These are phyloP conservation scores for Trematomus loennbergii DNA, from an alignment of 2,113 vertebrate species.

Conservation along the genomic window DNA sequence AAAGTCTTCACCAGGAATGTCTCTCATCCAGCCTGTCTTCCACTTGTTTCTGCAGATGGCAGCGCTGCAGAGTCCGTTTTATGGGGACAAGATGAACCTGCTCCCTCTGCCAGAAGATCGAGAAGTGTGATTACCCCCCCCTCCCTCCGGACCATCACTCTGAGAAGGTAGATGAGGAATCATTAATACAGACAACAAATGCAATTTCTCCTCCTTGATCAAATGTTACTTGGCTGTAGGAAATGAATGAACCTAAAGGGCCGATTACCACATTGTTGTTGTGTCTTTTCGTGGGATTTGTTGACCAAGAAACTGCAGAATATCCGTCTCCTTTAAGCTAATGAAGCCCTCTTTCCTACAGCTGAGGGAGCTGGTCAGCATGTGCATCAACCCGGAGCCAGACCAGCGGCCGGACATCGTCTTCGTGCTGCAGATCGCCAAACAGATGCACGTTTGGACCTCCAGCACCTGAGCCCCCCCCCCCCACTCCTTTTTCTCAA, in stretches of 20 bases:
- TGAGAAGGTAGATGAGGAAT: slow-evolving; percentile 69
- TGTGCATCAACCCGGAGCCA: slow-evolving; percentile 72
- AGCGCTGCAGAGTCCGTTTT: slow-evolving; percentile 73
- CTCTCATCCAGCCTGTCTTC: too few species aligned
- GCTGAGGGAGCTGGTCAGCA: slow-evolving; percentile 69
- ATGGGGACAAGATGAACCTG: slow-evolving; percentile 74
- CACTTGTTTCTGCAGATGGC: slow-evolving; percentile 72
- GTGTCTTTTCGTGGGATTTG: too few species aligned
- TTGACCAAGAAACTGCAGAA: too few species aligned
- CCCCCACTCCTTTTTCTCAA: not conserved
- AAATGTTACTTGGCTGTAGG: too few species aligned
- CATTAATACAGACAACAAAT: too few species aligned
- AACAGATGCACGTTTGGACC: slow-evolving; percentile 70
- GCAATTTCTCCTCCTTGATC: too few species aligned
- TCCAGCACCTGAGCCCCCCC: slow-evolving; percentile 62
- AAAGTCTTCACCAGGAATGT: too few species aligned
- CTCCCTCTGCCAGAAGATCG: slow-evolving; percentile 72
- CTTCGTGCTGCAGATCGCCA: slow-evolving; percentile 67
- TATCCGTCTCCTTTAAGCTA: not conserved
- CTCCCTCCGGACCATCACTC: slow-evolving; percentile 69
- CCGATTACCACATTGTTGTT: too few species aligned
- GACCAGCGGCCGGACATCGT: slow-evolving; percentile 72
- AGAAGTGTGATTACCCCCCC: slow-evolving; percentile 71
- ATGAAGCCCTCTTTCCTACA: slow-evolving; percentile 3
- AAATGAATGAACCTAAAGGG: too few species aligned